These are phyloP conservation scores for Monopis laevigella DNA, from an alignment of 2,888 invertebrate genomes.

Conservation along the genomic window DNA sequence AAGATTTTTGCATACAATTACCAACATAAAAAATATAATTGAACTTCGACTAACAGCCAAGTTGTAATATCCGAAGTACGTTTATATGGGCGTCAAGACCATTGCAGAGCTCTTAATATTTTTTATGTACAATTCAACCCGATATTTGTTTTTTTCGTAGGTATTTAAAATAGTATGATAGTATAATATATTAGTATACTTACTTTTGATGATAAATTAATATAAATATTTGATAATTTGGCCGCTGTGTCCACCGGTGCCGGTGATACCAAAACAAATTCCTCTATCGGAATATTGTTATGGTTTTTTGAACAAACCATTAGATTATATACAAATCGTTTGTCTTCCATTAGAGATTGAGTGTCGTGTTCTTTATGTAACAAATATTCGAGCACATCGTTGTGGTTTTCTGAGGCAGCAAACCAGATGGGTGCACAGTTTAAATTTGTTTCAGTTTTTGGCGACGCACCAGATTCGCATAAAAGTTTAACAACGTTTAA, in stretches of 20 bases:
- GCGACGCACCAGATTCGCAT: constrained; percentile 95
- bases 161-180: not conserved
- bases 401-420: constrained; percentile 97
- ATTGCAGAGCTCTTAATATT: too few species aligned
- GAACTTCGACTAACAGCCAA: too few species aligned
- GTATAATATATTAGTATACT: constrained; percentile 10
- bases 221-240: constrained; percentile 93
- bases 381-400: constrained; percentile 93
- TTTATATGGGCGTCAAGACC: too few species aligned
- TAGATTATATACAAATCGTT: constrained; percentile 96
- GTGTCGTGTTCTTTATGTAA: constrained; percentile 98
- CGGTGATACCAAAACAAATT: constrained; percentile 98
- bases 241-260: constrained; percentile 99
- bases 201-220: constrained; percentile 86
- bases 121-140: too few species aligned
- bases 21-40: too few species aligned
- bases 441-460: constrained; percentile 93
- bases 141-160: not conserved
- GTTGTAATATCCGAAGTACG: too few species aligned
- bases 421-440: constrained; percentile 98
- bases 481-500: constrained; percentile 94
- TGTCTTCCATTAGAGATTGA: constrained; percentile 96
- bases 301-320: constrained; percentile 98
- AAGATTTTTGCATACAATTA: too few species aligned
- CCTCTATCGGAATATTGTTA: constrained; percentile 95